Conservation (phyloP, 2,113 vertebrate genomes). For the Cepphus grylle region DNA sequence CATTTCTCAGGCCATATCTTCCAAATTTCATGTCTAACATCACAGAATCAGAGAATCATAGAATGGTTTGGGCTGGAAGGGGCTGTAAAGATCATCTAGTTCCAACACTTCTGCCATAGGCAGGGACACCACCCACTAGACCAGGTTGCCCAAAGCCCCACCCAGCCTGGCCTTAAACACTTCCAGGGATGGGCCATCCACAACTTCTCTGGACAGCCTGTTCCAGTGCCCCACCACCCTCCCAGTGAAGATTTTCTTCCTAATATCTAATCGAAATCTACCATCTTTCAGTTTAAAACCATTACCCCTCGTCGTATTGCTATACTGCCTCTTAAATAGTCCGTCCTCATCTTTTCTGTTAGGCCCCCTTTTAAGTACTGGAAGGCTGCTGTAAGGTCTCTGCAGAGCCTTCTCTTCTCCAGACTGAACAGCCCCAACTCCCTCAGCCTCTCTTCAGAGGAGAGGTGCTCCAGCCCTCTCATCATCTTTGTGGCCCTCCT, state of each 20-base stretch:
- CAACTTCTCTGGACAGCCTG: neutral
- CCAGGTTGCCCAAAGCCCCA: neutral
- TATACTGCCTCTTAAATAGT: neutral
- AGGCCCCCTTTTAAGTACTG: neutral
- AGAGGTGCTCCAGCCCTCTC: neutral
- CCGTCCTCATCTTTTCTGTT: neutral
- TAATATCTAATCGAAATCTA: neutral
- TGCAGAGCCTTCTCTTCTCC: neutral
- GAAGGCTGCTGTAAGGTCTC: neutral
- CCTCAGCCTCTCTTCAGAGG: neutral
- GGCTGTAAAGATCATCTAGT: neutral
- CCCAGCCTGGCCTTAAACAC: neutral
- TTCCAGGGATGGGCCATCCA: neutral
- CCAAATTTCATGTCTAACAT: neutral
- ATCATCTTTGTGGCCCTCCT: neutral
- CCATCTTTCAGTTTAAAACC: neutral
- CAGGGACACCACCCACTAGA: neutral
- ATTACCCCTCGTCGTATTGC: neutral
- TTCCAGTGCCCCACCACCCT: neutral
- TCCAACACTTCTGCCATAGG: neutral
- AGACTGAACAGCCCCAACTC: neutral
- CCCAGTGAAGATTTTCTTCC: neutral
- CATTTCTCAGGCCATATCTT: neutral
- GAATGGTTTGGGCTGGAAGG: neutral
- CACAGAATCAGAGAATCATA: neutral